phyloP scores from a whole-genome alignment of 2,888 invertebrate genomes.

The Mayetiola destructor region DNA sequence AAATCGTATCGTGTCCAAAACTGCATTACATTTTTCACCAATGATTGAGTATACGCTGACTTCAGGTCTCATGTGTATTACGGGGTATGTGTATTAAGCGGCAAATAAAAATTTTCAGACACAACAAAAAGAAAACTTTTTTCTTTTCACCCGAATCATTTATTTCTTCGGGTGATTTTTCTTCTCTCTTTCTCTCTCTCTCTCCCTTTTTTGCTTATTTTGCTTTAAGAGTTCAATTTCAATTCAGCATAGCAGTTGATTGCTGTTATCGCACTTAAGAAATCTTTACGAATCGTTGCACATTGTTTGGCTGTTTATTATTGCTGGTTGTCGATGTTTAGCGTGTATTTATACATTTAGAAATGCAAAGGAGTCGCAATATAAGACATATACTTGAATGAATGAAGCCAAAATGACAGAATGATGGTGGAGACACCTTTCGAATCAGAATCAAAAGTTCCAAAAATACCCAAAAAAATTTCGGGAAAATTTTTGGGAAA shows the following conservation, averaged over 20 bases:
- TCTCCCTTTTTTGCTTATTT: not conserved
- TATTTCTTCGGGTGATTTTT: conserved; percentile 6
- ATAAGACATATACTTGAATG: too few species aligned
- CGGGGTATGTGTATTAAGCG: conserved; percentile 2
- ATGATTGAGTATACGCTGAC: too few species aligned
- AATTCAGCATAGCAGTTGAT: too few species aligned
- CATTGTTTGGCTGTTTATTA: not conserved
- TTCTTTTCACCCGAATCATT: too few species aligned
- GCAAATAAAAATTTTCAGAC: conserved; percentile 1
- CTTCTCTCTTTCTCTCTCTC: not conserved
- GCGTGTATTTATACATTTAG: not conserved
- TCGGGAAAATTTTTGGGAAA: not conserved
- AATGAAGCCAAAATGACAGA: not conserved
- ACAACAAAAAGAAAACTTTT: not conserved
- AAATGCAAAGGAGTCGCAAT: too few species aligned
- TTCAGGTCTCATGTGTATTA: too few species aligned
- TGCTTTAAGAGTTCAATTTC: too few species aligned
- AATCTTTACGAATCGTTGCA: conserved; percentile 11
- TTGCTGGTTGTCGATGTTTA: not conserved
- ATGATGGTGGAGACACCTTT: conserved; percentile 6
- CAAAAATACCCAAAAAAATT: not conserved
- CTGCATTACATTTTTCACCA: not conserved
- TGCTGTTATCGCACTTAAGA: conserved; percentile 9
- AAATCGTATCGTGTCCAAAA: conserved; percentile 7
- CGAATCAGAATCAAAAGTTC: not conserved